These are phyloP conservation scores for Sarcoramphus papa DNA, from an alignment of 2,797 vertebrate genomes.

Conservation along the genomic window DNA sequence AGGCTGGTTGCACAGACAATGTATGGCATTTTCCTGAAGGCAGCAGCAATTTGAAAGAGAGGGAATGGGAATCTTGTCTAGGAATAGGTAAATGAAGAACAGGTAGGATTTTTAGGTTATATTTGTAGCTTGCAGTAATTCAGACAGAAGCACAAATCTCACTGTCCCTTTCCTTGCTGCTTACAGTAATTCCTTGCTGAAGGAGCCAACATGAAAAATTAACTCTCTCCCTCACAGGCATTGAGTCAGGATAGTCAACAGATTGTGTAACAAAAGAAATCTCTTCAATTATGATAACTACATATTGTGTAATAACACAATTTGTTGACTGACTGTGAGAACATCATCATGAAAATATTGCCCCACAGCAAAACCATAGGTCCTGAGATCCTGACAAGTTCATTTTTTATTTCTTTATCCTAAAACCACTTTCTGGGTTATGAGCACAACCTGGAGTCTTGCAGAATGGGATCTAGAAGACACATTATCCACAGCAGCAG, in stretches of 20 bases:
- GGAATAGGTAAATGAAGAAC: background rate
- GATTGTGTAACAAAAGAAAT: slow-evolving; percentile 25
- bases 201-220: background rate
- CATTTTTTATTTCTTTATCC: background rate
- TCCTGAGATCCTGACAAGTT: background rate
- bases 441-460: background rate
- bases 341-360: slow-evolving; percentile 5
- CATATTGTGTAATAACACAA: background rate
- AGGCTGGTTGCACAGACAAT: background rate
- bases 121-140: background rate
- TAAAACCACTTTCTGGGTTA: background rate
- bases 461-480: background rate
- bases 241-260: background rate
- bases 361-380: background rate
- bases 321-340: slow-evolving; percentile 33
- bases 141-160: background rate
- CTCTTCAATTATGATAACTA: background rate
- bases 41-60: background rate
- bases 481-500: background rate
- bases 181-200: background rate
- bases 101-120: background rate
- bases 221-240: background rate
- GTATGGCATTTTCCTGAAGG: background rate
- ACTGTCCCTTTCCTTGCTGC: background rate
- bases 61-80: background rate